Percentiles rank a stretch among this genome's conserved stretches.
These are phyloP conservation scores for Electrona antarctica DNA, from an alignment of 2,113 vertebrate species.

Conservation along the genomic window DNA sequence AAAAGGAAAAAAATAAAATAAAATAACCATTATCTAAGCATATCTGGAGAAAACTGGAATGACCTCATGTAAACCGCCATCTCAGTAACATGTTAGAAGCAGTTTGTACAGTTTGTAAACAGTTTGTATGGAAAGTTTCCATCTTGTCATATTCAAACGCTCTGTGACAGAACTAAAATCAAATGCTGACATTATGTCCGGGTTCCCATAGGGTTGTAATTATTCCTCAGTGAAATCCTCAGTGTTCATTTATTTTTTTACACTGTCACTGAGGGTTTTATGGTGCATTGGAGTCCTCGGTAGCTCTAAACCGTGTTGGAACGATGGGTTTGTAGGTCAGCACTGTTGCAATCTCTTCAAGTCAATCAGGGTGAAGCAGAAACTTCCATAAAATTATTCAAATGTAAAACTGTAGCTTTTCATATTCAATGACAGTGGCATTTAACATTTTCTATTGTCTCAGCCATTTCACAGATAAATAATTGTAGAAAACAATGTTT, in stretches of 20 bases:
- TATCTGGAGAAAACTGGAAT: constrained; percentile 40
- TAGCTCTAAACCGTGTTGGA: too few species aligned
- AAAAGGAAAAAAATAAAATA: too few species aligned
- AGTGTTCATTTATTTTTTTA: too few species aligned
- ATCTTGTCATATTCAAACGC: background rate
- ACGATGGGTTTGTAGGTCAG: too few species aligned
- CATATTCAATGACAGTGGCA: constrained; percentile 49
- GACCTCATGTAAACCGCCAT: constrained; percentile 44
- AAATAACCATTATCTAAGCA: constrained; percentile 22
- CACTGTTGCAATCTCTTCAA: background rate
- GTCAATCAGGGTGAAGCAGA: constrained; percentile 50
- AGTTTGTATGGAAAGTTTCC: background rate
- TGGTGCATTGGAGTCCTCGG: too few species aligned
- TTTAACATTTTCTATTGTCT: constrained; percentile 36
- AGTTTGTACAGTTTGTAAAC: too few species aligned
- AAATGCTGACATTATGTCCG: constrained; percentile 53
- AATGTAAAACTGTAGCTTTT: constrained; percentile 55
- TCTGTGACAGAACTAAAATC: background rate
- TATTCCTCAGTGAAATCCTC: too few species aligned
- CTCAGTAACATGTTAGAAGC: background rate
- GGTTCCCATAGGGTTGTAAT: constrained; percentile 16
- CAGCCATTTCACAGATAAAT: too few species aligned
- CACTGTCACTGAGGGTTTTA: too few species aligned
- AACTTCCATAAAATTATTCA: constrained; percentile 53
- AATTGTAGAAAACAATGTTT: background rate